A percentile compares a stretch with the other conserved stretches of the same genome.
phyloP scores from a whole-genome alignment of 2,888 invertebrate genomes.

The Tetragonisca angustula region DNA sequence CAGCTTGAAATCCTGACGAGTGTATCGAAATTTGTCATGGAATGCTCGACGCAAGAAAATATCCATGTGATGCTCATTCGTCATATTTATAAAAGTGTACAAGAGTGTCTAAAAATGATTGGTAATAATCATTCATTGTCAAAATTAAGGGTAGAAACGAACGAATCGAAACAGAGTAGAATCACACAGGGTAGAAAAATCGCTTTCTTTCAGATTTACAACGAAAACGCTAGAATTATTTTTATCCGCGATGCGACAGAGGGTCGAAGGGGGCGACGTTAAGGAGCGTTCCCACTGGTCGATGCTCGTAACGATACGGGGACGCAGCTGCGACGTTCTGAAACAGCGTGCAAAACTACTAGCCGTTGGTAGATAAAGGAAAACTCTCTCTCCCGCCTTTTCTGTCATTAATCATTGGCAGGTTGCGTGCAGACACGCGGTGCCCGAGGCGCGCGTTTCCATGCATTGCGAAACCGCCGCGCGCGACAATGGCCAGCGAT shows the following conservation, averaged over 20 bases:
- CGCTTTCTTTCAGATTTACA: not conserved
- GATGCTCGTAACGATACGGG: slow-evolving; percentile 32
- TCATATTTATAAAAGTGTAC: no score
- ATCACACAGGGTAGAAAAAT: no score
- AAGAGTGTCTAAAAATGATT: no score
- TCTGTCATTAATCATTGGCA: slow-evolving; percentile 64
- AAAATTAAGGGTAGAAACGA: no score
- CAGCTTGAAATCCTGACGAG: no score
- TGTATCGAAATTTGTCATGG: not conserved
- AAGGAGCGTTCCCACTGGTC: slow-evolving; percentile 28
- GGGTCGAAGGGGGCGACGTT: not conserved
- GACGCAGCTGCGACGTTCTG: slow-evolving; percentile 35
- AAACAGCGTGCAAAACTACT: slow-evolving; percentile 22
- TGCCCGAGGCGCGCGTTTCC: slow-evolving; percentile 59
- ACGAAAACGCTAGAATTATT: slow-evolving; percentile 48
- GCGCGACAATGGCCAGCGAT: slow-evolving; percentile 64
- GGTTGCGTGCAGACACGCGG: slow-evolving; percentile 56
- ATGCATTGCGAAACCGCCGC: slow-evolving; percentile 65
- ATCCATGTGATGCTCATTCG: no score
- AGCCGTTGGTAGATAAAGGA: slow-evolving; percentile 54
- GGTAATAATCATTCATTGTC: no score
- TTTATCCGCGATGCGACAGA: slow-evolving; percentile 23
- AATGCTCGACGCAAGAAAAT: not conserved
- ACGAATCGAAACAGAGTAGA: no score
- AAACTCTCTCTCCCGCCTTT: slow-evolving; percentile 66